phyloP scores from a whole-genome alignment of 2,797 vertebrate species.

The Apogon talboti region DNA sequence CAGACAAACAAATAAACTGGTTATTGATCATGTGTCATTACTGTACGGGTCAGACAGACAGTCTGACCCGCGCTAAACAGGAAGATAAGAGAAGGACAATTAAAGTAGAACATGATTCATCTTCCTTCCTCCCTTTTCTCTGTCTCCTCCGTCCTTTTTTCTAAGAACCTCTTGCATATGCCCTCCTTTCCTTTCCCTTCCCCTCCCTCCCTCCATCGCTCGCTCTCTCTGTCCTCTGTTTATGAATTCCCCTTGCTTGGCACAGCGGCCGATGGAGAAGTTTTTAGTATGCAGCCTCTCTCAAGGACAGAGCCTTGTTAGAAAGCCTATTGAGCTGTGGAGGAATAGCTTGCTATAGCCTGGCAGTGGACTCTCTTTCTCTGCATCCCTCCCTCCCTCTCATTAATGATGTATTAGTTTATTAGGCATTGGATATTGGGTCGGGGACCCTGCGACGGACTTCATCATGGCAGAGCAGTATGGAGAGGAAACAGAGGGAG shows the following conservation, averaged over 20 bases:
- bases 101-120: constrained; percentile 68
- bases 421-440: constrained; percentile 81
- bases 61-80: constrained; percentile 61
- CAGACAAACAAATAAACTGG: constrained; percentile 64
- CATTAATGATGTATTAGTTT: constrained; percentile 85
- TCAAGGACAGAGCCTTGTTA: constrained; percentile 86
- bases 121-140: constrained; percentile 37
- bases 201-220: constrained; percentile 31
- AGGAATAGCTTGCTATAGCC: constrained; percentile 67
- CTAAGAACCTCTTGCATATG: constrained; percentile 61
- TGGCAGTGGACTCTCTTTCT: constrained; percentile 60
- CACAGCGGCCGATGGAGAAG: constrained; percentile 76
- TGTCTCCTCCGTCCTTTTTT: constrained; percentile 44
- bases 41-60: constrained; percentile 63
- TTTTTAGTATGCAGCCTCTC: constrained; percentile 87
- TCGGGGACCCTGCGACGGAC: constrained; percentile 78
- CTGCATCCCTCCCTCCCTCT: constrained; percentile 60
- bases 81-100: constrained; percentile 73
- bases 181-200: constrained; percentile 57
- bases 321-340: constrained; percentile 84
- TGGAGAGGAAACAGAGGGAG: constrained; percentile 68
- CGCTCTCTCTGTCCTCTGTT: constrained; percentile 75
- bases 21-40: constrained; percentile 74
- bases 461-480: constrained; percentile 69
- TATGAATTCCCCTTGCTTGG: constrained; percentile 87